A percentile compares a stretch with the other conserved stretches of the same genome.
Evolutionary conservation across 2,113 vertebrate species (phyloP).

Genomic region (Hoplias malabaricus): DNA sequence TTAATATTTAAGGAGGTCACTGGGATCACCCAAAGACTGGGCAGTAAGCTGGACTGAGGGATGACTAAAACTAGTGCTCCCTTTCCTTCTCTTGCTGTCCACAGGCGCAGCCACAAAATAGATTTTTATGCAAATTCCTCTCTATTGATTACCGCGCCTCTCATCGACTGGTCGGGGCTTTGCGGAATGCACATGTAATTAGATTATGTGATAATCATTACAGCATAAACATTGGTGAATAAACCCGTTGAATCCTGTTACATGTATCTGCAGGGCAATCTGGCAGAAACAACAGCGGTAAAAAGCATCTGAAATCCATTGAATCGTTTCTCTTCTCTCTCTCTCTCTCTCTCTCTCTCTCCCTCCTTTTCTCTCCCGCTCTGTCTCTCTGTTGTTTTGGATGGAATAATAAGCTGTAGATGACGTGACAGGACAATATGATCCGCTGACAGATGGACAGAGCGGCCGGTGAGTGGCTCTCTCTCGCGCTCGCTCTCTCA

Average conservation of each 20-base stretch:
- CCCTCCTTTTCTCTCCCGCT: not conserved
- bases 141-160: conserved; percentile 66
- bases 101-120: conserved; percentile 65
- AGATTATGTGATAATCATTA: conserved; percentile 73
- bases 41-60: conserved; percentile 15
- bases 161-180: conserved; percentile 64
- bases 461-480: conserved; percentile 59
- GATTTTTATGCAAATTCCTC: conserved; percentile 79
- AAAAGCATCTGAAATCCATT: conserved; percentile 64
- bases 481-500: conserved; percentile 66
- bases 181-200: conserved; percentile 67
- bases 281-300: conserved; percentile 62
- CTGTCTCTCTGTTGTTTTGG: conserved; percentile 49
- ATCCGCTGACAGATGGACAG: conserved; percentile 76
- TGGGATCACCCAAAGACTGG: not conserved
- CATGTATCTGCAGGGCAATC: conserved; percentile 58
- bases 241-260: conserved; percentile 53
- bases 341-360: conserved; percentile 13
- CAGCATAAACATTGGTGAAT: conserved; percentile 60
- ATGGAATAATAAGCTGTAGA: conserved; percentile 70
- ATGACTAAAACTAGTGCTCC: conserved; percentile 66
- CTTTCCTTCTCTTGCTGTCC: conserved; percentile 51
- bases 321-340: conserved; percentile 16
- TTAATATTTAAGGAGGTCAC: not conserved
- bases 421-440: conserved; percentile 70